Evolutionary conservation across 1,140 invertebrate species (phyloP).

Genomic region (Macrotrachela quadricornifera): DNA sequence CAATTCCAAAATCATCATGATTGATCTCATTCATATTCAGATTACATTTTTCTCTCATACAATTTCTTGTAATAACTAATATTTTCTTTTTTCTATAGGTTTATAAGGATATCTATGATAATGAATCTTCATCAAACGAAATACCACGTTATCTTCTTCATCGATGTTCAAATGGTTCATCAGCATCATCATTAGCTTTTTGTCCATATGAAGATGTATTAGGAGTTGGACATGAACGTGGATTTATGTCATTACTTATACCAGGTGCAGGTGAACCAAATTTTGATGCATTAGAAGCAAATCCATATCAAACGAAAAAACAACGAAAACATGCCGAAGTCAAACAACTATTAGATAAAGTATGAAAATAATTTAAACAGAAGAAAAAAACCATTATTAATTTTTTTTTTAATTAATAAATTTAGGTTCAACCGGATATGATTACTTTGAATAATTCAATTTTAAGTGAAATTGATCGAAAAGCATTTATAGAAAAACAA

Average conservation of each 20-base stretch:
- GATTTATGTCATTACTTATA: conserved; percentile 69
- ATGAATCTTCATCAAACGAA: no score
- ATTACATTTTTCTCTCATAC: no score
- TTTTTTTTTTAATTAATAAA: no score
- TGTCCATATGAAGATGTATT: conserved; percentile 93
- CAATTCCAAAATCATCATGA: no score
- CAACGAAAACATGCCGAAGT: conserved; percentile 83
- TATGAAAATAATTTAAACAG: conserved; percentile 5
- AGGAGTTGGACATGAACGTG: conserved; percentile 58
- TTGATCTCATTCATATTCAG: no score
- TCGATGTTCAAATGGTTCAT: conserved; percentile 23
- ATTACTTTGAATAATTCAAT: conserved; percentile 50
- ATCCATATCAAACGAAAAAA: conserved; percentile 76
- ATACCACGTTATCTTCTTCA: no score
- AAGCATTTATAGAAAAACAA: no score
- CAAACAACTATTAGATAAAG: conserved; percentile 67
- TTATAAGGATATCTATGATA: not conserved
- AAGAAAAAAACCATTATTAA: no score
- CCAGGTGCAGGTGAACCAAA: conserved; percentile 75
- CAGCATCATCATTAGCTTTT: conserved; percentile 59
- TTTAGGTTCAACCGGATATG: conserved; percentile 57
- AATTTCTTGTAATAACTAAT: no score
- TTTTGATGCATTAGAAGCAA: conserved; percentile 79
- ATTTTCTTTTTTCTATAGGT: no score
- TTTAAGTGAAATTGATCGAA: no score